Conservation (phyloP, 2,113 vertebrate genomes). For the Verasper variegatus region DNA sequence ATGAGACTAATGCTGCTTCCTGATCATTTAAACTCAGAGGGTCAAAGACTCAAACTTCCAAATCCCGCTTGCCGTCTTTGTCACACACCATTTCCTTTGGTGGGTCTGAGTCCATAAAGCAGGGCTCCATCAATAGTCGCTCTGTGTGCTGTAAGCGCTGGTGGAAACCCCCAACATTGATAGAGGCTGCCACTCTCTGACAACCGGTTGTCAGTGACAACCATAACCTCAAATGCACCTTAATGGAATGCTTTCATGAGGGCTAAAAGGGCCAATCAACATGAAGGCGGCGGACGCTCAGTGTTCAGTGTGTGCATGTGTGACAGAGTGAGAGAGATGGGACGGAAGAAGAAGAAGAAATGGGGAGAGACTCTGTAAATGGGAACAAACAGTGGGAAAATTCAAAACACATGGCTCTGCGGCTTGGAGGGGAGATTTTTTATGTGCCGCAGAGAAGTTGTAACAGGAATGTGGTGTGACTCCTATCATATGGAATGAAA, state of each 20-base stretch:
- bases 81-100: slow-evolving; percentile 46
- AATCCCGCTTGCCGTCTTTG: slow-evolving; percentile 37
- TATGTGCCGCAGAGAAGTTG: slow-evolving; percentile 76
- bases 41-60: slow-evolving; percentile 37
- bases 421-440: slow-evolving; percentile 75
- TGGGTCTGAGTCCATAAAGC: slow-evolving; percentile 59
- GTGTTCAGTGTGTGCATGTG: slow-evolving; percentile 8
- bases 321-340: slow-evolving; percentile 20
- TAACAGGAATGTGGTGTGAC: slow-evolving; percentile 79
- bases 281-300: slow-evolving; percentile 39
- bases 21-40: slow-evolving; percentile 22
- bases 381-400: slow-evolving; percentile 80
- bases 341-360: slow-evolving; percentile 24
- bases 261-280: slow-evolving; percentile 75
- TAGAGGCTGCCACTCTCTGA: slow-evolving; percentile 73
- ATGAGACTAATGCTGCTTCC: neutral
- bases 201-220: slow-evolving; percentile 81
- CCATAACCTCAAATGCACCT: slow-evolving; percentile 80
- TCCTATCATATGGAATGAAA: slow-evolving; percentile 78
- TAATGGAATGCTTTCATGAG: slow-evolving; percentile 78
- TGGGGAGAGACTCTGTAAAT: slow-evolving; percentile 74
- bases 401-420: slow-evolving; percentile 80
- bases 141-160: slow-evolving; percentile 51
- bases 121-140: slow-evolving; percentile 64
- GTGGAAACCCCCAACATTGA: slow-evolving; percentile 69